A percentile compares a stretch with the other conserved stretches of the same genome.
Conservation (phyloP, 2,797 vertebrate genomes). For the Steatocranus sp. region DNA sequence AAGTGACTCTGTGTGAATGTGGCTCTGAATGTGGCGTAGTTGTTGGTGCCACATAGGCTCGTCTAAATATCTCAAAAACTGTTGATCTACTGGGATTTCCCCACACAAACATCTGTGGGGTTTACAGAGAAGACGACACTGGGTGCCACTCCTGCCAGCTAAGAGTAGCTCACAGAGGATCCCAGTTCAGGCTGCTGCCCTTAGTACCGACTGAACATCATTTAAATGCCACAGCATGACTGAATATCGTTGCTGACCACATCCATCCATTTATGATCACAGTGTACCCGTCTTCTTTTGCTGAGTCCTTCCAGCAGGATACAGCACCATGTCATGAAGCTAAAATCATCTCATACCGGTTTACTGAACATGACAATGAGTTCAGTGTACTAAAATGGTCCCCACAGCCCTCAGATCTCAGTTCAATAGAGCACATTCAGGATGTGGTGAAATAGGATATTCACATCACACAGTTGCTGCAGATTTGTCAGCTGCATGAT, state of each 20-base stretch:
- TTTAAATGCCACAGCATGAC: neutral
- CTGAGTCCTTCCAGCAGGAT: neutral
- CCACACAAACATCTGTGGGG: neutral
- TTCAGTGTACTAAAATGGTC: neutral
- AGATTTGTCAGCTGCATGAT: neutral
- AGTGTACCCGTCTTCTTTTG: neutral
- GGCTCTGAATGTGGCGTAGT: neutral
- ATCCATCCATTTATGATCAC: neutral
- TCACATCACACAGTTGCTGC: neutral
- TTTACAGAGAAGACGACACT: neutral
- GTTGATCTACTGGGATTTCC: neutral
- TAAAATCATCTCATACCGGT: neutral
- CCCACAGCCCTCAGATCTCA: neutral
- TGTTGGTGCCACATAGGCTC: neutral
- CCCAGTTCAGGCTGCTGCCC: rapidly evolving
- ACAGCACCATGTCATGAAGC: neutral
- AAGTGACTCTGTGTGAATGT: neutral
- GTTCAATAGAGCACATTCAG: neutral
- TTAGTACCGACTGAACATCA: neutral
- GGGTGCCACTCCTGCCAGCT: neutral
- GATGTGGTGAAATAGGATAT: neutral
- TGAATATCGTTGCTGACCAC: neutral
- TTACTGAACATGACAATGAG: neutral
- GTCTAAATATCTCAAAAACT: neutral
- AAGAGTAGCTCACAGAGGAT: neutral